Conservation (phyloP, 2,888 invertebrate species). For the Microctonus hyperodae region DNA sequence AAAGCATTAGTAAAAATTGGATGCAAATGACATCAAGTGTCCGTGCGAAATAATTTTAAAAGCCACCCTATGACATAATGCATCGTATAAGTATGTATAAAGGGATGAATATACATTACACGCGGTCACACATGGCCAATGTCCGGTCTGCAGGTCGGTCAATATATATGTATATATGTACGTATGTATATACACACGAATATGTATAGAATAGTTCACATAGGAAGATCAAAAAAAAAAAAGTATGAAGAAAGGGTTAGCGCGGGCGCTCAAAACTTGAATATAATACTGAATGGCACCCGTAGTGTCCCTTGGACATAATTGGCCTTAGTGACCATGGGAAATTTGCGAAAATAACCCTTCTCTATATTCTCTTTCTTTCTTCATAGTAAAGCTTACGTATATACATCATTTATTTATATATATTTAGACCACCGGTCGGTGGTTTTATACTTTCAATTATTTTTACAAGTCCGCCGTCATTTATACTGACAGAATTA, state of each 20-base stretch:
- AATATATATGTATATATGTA: constrained; percentile 25
- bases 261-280: constrained; percentile 33
- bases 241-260: constrained; percentile 25
- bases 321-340: constrained; percentile 59
- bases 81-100: too few relatives aligned
- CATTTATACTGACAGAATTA: constrained; percentile 29
- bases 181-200: too few relatives aligned
- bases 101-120: too few relatives aligned
- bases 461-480: constrained; percentile 36
- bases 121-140: constrained; percentile 52
- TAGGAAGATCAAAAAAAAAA: constrained; percentile 26
- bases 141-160: constrained; percentile 47
- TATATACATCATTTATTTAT: neutral
- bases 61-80: constrained; percentile 36
- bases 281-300: constrained; percentile 41
- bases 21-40: constrained; percentile 19
- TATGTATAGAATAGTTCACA: constrained; percentile 20
- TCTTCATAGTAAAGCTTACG: too few relatives aligned
- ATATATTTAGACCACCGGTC: constrained; percentile 10
- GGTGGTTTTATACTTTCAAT: neutral
- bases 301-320: constrained; percentile 60
- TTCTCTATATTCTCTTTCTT: neutral
- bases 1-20: too few relatives aligned
- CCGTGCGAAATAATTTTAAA: constrained; percentile 23
- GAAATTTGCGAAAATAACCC: constrained; percentile 50